phyloP scores from a whole-genome alignment of 1,140 invertebrate species.

The Aphaenogaster rudis region DNA sequence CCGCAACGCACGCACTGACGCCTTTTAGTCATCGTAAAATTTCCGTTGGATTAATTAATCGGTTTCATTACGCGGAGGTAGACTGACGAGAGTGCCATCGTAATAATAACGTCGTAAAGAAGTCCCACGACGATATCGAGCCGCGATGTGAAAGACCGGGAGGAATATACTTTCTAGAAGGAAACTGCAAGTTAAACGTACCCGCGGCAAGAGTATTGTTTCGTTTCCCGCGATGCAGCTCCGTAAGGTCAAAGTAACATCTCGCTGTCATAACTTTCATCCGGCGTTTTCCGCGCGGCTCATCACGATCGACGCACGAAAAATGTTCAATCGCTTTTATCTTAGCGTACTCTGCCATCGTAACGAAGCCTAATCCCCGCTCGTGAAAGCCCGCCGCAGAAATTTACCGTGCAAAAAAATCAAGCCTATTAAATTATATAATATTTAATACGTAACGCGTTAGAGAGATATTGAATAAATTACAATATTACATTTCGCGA shows the following conservation, averaged over 20 bases:
- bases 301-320: not conserved
- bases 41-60: slow-evolving; percentile 25
- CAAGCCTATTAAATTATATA: not conserved
- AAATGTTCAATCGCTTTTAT: not conserved
- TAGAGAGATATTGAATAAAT: slow-evolving; percentile 1
- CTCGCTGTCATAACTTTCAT: slow-evolving; percentile 28
- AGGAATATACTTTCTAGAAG: slow-evolving; percentile 76
- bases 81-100: too few species aligned
- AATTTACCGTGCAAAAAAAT: slow-evolving; percentile 23
- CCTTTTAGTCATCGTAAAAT: slow-evolving; percentile 11
- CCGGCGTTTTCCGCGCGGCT: not conserved
- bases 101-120: slow-evolving; percentile 59
- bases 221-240: slow-evolving; percentile 12
- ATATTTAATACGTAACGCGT: slow-evolving; percentile 36
- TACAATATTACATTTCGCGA: not conserved
- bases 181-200: slow-evolving; percentile 68
- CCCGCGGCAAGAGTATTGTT: slow-evolving; percentile 55
- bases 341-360: not conserved
- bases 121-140: slow-evolving; percentile 46
- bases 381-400: slow-evolving; percentile 17
- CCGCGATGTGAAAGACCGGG: slow-evolving; percentile 60
- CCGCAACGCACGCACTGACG: not conserved
- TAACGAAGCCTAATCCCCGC: not conserved
- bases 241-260: slow-evolving; percentile 45
- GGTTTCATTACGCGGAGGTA: not conserved